These are phyloP conservation scores for Enteromius thamalakanensis DNA, from an alignment of 2,797 vertebrate genomes.

Conservation along the genomic window DNA sequence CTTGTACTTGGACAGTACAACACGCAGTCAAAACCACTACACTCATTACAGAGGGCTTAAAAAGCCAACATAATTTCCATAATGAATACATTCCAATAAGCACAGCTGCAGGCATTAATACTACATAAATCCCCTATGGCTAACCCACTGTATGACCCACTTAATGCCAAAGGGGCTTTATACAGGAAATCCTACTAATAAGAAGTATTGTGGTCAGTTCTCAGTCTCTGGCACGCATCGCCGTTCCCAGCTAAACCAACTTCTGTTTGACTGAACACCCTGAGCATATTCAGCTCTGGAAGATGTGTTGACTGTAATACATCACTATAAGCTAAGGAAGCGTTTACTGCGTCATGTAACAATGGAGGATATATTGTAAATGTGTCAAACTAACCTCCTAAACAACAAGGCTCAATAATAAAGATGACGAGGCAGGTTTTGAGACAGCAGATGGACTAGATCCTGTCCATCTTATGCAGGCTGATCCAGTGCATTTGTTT, in stretches of 20 bases:
- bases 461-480: neutral
- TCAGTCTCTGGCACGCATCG: neutral
- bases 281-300: neutral
- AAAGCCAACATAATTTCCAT: slow-evolving; percentile 20
- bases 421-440: neutral
- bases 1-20: neutral
- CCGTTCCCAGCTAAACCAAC: neutral
- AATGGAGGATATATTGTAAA: neutral
- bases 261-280: neutral
- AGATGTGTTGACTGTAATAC: neutral
- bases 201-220: slow-evolving; percentile 27
- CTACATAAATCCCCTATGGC: slow-evolving; percentile 35
- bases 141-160: slow-evolving; percentile 42
- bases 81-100: slow-evolving; percentile 37
- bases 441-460: neutral
- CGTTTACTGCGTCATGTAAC: neutral
- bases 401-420: slow-evolving; percentile 2
- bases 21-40: neutral
- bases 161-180: slow-evolving; percentile 44
- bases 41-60: slow-evolving; percentile 28
- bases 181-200: slow-evolving; percentile 36
- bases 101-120: slow-evolving; percentile 29
- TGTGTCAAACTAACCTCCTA: neutral
- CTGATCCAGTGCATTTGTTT: neutral
- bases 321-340: neutral